Base-by-base conservation (phyloP, 2,113 vertebrate species). In the Dissostichus mawsoni region DNA sequence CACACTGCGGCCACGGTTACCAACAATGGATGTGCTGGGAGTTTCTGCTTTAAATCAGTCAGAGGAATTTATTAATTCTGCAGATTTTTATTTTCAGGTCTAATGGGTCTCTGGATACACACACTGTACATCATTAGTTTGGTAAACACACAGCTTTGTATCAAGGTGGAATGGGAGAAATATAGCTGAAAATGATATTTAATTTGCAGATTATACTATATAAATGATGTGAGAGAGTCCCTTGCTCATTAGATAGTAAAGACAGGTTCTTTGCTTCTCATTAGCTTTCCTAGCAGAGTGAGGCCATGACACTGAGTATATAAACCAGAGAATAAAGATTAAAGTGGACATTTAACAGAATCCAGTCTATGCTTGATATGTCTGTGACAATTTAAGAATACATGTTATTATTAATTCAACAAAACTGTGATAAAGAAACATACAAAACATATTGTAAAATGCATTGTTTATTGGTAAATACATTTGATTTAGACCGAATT, bases 1-100 rank as follows among this genome's bases (percentile, higher is more conserved):
- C 73, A 70, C 47, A 69, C 25, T 61, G 56, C 17, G 25, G 69
- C 78, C 50, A 77, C 80, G 62, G 84, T 79, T 82, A 90, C 74
- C 25, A 64, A 55, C 52, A 67, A 9, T 36, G 55, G 47, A 79
- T 25, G 13, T 23, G 41, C n/a, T 25, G 20, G 11, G 1, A 78
- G 5, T 65, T 74, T 66, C 18, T 57, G 52, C n/a, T 65, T 52
- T 45, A 13, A 62, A 52, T 66, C 50, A 61, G 23, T 56, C 61
- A 25, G 14, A 66, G 72, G 55, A 44, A 55, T 61, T 47, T 16
- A 45, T 50, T 10, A 17, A 9, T 48, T 9, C 10, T 74, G 25
- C 53, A 74, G 44, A 62, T 55, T 58, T 13, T 48, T 53, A 36
- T 33, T 69, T 44, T 55, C 45, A 41, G 11, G 20, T 25, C 64